Conservation (phyloP, 2,797 vertebrate genomes). For the Semaprochilodus insignis region DNA sequence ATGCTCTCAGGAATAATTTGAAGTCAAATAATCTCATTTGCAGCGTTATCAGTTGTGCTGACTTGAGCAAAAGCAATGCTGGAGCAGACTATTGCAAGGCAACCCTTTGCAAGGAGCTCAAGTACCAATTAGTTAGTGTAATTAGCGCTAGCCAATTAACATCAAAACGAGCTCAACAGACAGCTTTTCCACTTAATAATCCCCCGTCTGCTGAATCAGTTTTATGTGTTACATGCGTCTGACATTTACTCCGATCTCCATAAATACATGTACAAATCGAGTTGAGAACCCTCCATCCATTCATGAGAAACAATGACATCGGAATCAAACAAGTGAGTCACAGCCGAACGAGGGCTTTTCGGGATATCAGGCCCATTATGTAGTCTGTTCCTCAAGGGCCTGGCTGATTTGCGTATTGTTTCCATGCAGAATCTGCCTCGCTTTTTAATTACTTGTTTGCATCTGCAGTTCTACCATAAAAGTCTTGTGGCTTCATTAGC, state of each 20-base stretch:
- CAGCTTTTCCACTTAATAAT: slow-evolving; percentile 18
- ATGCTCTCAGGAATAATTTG: background rate
- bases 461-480: slow-evolving; percentile 1
- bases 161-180: background rate
- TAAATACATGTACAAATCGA: slow-evolving; percentile 8
- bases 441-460: slow-evolving; percentile 29
- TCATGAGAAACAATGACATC: background rate
- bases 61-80: background rate
- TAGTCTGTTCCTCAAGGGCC: background rate
- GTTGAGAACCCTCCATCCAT: background rate
- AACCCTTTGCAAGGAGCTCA: background rate
- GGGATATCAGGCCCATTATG: background rate
- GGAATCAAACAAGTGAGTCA: background rate
- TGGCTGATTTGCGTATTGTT: background rate
- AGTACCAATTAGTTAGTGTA: slow-evolving; percentile 3
- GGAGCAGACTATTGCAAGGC: background rate
- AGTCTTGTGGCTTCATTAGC: slow-evolving; percentile 5
- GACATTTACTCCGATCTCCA: slow-evolving; percentile 15
- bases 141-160: slow-evolving; percentile 15
- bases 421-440: background rate
- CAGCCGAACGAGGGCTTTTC: background rate
- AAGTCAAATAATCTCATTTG: background rate
- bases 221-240: slow-evolving; percentile 1
- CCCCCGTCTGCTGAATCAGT: slow-evolving; percentile 7
- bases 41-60: background rate